Percentiles rank a stretch among this genome's conserved stretches.
Conservation (phyloP, 2,113 vertebrate species). For the Epinephelus moara region DNA sequence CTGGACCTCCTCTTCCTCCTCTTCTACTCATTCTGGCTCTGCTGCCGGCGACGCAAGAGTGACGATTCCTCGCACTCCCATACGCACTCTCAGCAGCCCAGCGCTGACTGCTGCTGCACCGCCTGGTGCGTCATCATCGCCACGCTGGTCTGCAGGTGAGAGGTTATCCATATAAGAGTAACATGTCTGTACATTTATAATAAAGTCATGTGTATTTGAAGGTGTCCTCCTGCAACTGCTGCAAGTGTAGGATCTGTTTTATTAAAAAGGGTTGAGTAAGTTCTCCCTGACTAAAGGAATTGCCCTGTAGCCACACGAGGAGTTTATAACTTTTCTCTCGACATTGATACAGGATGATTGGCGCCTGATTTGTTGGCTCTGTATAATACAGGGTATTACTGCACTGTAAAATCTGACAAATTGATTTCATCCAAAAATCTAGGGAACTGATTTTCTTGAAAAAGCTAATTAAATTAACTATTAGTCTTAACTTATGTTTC, state of each 20-base stretch:
- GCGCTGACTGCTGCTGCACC: conserved; percentile 95
- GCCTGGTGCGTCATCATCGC: conserved; percentile 99
- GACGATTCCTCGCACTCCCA: conserved; percentile 82
- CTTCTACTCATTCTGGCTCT: conserved; percentile 98
- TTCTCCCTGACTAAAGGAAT: neutral
- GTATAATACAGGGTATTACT: neutral
- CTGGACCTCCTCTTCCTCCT: conserved; percentile 97
- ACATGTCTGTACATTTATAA: neutral
- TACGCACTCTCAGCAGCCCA: conserved; percentile 85
- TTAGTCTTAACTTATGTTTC: no score
- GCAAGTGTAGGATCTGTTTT: neutral
- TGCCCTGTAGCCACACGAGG: neutral
- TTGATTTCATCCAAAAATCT: no score
- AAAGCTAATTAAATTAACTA: no score
- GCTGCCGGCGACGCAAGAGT: conserved; percentile 92
- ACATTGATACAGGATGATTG: neutral
- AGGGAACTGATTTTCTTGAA: no score
- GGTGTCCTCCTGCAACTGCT: neutral
- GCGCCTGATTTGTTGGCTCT: conserved; percentile 1
- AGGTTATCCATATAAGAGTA: neutral
- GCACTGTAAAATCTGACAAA: no score
- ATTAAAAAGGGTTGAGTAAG: neutral
- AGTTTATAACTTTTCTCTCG: neutral
- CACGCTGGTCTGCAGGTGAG: conserved; percentile 97
- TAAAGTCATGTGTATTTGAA: neutral